Evolutionary conservation across 2,888 invertebrate genomes (phyloP).

Genomic region (Lepetodrilus schrolli): DNA sequence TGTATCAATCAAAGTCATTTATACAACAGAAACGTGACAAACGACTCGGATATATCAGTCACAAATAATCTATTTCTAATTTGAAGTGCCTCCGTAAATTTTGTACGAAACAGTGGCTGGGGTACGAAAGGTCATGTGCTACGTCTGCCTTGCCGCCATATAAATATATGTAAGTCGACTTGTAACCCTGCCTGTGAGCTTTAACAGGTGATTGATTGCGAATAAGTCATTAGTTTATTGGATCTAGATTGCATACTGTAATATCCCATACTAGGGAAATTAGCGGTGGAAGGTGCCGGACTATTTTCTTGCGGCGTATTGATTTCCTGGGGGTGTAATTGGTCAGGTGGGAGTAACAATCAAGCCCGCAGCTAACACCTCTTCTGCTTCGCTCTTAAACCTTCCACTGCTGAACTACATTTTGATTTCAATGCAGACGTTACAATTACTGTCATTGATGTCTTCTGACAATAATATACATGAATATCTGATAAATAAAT

Average conservation of each 20-base stretch:
- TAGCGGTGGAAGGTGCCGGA: slow-evolving; percentile 25
- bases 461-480: too few species aligned
- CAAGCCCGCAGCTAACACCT: slow-evolving; percentile 14
- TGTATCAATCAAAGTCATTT: not conserved
- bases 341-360: slow-evolving; percentile 25
- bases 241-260: slow-evolving; percentile 1
- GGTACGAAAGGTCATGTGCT: slow-evolving; percentile 13
- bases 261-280: slow-evolving; percentile 19
- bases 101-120: slow-evolving; percentile 8
- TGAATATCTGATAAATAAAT: too few species aligned
- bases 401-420: not conserved
- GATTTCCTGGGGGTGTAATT: slow-evolving; percentile 25
- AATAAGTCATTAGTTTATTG: slow-evolving; percentile 23
- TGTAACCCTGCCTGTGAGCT: not conserved
- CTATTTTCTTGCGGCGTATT: slow-evolving; percentile 24
- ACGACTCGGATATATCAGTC: not conserved
- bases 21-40: not conserved
- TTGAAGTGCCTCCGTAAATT: not conserved
- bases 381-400: not conserved
- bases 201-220: slow-evolving; percentile 22
- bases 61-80: not conserved
- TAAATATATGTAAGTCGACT: slow-evolving; percentile 7
- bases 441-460: too few species aligned
- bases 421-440: slow-evolving; percentile 25
- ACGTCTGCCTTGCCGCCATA: slow-evolving; percentile 13